phyloP scores from a whole-genome alignment of 2,888 invertebrate genomes.

The Hemithea aestivaria region DNA sequence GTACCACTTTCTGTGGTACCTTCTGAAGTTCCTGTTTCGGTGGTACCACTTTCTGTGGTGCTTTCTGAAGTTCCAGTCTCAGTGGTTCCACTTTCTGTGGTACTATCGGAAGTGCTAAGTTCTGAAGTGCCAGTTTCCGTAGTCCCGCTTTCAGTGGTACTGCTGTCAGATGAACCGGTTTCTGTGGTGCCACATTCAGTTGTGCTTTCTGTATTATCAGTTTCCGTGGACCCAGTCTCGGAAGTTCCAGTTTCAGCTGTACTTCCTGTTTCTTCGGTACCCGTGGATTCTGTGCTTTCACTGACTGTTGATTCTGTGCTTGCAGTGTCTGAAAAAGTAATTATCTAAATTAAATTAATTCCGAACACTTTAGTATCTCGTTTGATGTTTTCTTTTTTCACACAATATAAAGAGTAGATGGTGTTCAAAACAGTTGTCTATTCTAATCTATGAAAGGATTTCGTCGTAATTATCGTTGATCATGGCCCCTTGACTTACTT shows the following conservation, averaged over 20 bases:
- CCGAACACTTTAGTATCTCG: too few species aligned
- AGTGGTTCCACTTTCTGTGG: constrained; percentile 6
- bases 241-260: constrained; percentile 9
- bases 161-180: constrained; percentile 14
- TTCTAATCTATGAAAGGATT: too few species aligned
- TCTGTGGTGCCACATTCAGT: constrained; percentile 16
- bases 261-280: constrained; percentile 12
- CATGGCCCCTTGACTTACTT: too few species aligned
- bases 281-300: constrained; percentile 12
- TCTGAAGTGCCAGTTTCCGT: constrained; percentile 18
- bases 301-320: constrained; percentile 9
- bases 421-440: too few species aligned
- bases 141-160: constrained; percentile 3
- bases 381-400: too few species aligned
- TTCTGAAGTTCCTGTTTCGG: constrained; percentile 11
- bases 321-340: not conserved
- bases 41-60: constrained; percentile 9
- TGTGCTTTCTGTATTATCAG: constrained; percentile 12
- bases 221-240: constrained; percentile 4
- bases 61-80: constrained; percentile 18
- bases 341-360: too few species aligned
- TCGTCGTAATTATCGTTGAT: too few species aligned
- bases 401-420: too few species aligned
- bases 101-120: not conserved
- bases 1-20: constrained; percentile 10